Percentiles rank a stretch among this genome's conserved stretches.
Conservation (phyloP, 2,888 invertebrate species). For the Listrodromus nycthemerus region DNA sequence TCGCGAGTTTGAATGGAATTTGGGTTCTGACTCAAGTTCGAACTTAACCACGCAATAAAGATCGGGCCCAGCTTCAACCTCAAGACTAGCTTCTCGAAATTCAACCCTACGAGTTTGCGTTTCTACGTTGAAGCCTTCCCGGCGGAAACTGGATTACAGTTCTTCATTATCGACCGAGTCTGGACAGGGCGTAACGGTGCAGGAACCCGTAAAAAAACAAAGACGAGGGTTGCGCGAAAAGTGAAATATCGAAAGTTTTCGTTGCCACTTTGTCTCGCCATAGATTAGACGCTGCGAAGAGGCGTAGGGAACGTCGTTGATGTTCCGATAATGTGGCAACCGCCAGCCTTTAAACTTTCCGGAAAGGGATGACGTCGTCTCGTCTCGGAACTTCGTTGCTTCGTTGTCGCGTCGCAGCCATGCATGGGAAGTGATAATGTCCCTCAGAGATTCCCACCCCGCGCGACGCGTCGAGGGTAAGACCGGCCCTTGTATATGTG, state of each 20-base stretch:
- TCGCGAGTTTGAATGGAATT: too few relatives aligned
- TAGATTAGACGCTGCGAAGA: neutral
- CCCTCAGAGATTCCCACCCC: conserved; percentile 52
- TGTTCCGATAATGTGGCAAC: neutral
- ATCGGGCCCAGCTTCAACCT: too few relatives aligned
- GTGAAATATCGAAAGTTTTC: neutral
- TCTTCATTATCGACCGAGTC: neutral
- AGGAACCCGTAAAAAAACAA: neutral
- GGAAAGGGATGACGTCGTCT: conserved; percentile 3
- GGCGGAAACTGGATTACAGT: neutral
- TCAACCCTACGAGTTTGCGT: neutral
- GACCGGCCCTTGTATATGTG: conserved; percentile 13
- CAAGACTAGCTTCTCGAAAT: too few relatives aligned
- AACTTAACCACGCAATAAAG: too few relatives aligned
- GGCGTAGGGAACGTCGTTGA: neutral
- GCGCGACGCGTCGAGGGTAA: neutral
- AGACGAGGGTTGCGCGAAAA: too few relatives aligned
- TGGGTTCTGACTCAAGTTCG: too few relatives aligned
- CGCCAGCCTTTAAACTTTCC: neutral
- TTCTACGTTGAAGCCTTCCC: neutral
- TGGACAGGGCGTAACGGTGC: too few relatives aligned
- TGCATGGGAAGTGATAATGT: conserved; percentile 73
- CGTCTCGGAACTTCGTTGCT: conserved; percentile 20
- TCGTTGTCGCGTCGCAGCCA: conserved; percentile 48
- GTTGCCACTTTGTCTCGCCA: neutral